Evolutionary conservation across 2,888 invertebrate species (phyloP).

Genomic region (Steinernema hermaphroditum): DNA sequence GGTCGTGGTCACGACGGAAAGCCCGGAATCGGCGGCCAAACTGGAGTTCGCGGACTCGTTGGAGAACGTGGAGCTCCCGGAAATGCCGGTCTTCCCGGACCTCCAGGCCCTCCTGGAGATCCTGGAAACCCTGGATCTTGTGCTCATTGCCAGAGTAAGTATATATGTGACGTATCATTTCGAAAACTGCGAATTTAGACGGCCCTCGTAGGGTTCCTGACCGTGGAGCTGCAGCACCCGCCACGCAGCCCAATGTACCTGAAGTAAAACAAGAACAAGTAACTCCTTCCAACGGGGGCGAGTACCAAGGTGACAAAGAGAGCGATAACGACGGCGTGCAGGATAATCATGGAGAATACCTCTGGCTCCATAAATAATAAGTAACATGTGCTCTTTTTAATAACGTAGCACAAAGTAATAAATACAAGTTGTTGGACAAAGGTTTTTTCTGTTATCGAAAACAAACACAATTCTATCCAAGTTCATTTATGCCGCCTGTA

Average conservation of each 20-base stretch:
- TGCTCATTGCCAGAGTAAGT: slow-evolving; percentile 14
- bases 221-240: not conserved
- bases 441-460: too few species aligned
- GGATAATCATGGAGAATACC: slow-evolving; percentile 14
- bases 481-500: too few species aligned
- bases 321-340: not conserved
- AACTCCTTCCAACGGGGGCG: not conserved
- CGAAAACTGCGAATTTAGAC: not conserved
- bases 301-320: not conserved
- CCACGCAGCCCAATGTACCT: not conserved
- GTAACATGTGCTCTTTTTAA: too few species aligned
- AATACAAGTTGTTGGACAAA: too few species aligned
- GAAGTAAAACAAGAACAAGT: not conserved
- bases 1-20: slow-evolving; percentile 56
- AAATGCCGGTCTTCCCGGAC: slow-evolving; percentile 58
- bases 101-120: slow-evolving; percentile 44
- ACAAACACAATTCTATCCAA: too few species aligned
- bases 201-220: slow-evolving; percentile 21
- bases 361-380: slow-evolving; percentile 12
- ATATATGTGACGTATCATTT: not conserved
- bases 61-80: slow-evolving; percentile 56
- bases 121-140: slow-evolving; percentile 26
- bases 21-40: slow-evolving; percentile 49
- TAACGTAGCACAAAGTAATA: too few species aligned
- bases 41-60: slow-evolving; percentile 54